These are phyloP conservation scores for Pyrgilauda ruficollis DNA, from an alignment of 2,113 vertebrate genomes.

Conservation along the genomic window DNA sequence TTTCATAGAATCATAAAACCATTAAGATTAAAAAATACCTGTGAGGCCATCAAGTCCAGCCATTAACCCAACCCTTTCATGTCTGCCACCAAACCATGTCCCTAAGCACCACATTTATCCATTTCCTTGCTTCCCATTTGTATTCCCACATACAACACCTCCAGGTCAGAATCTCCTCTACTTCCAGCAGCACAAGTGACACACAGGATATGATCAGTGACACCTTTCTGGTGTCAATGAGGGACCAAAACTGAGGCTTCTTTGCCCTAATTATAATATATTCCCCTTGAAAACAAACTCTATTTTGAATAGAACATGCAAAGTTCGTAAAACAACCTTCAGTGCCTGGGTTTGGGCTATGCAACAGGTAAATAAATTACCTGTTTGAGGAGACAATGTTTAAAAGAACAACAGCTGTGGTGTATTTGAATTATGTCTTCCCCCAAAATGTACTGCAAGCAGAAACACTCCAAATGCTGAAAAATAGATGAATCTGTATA, in stretches of 20 bases:
- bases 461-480: constrained; percentile 45
- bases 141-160: background rate
- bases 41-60: background rate
- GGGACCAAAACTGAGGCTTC: background rate
- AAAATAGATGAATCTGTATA: constrained; percentile 53
- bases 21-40: background rate
- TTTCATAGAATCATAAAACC: background rate
- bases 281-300: background rate
- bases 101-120: background rate
- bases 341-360: background rate
- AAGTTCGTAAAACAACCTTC: background rate
- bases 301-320: background rate
- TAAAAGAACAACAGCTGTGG: background rate
- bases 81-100: background rate
- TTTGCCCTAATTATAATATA: background rate
- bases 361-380: background rate
- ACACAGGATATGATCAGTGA: background rate
- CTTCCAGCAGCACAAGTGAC: background rate
- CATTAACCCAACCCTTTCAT: background rate
- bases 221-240: background rate
- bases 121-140: background rate
- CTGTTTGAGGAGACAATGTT: background rate
- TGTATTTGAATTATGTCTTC: background rate
- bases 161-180: background rate
- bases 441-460: background rate